Conservation (phyloP, 2,888 invertebrate genomes). For the Balanococcus diminutus region DNA sequence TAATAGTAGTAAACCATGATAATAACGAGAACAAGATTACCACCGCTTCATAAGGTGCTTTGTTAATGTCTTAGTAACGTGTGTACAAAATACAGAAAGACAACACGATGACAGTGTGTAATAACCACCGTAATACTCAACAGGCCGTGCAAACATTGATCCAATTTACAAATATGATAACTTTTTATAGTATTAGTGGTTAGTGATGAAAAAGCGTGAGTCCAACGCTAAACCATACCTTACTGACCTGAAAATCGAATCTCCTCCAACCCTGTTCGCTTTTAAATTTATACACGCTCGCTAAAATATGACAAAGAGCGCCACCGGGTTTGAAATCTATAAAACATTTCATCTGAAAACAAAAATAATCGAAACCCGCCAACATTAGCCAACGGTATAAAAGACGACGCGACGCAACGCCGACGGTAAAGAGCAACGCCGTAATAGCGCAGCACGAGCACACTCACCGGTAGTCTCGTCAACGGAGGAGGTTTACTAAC, state of each 20-base stretch:
- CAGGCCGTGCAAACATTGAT: conserved; percentile 52
- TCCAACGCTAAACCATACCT: conserved; percentile 66
- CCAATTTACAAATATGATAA: conserved; percentile 45
- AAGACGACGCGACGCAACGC: neutral
- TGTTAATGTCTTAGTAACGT: conserved; percentile 45
- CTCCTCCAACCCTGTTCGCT: conserved; percentile 94
- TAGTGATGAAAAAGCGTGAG: conserved; percentile 57
- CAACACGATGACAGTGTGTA: conserved; percentile 39
- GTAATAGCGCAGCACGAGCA: too few relatives aligned
- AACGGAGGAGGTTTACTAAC: conserved; percentile 82
- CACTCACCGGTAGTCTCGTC: conserved; percentile 79
- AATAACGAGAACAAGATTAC: conserved; percentile 46
- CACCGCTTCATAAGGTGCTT: conserved; percentile 53
- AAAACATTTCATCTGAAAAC: conserved; percentile 85
- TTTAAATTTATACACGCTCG: conserved; percentile 93
- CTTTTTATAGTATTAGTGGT: conserved; percentile 56
- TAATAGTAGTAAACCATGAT: neutral
- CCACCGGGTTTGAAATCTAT: conserved; percentile 95
- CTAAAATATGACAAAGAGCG: conserved; percentile 88
- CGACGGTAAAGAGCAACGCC: neutral
- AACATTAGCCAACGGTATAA: too few relatives aligned
- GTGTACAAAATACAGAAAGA: conserved; percentile 50
- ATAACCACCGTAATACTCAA: conserved; percentile 37
- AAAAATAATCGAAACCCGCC: neutral
- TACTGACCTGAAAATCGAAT: conserved; percentile 88